A percentile compares a stretch with the other conserved stretches of the same genome.
Evolutionary conservation across 2,888 invertebrate species (phyloP).

Genomic region (Globia sparganii): DNA sequence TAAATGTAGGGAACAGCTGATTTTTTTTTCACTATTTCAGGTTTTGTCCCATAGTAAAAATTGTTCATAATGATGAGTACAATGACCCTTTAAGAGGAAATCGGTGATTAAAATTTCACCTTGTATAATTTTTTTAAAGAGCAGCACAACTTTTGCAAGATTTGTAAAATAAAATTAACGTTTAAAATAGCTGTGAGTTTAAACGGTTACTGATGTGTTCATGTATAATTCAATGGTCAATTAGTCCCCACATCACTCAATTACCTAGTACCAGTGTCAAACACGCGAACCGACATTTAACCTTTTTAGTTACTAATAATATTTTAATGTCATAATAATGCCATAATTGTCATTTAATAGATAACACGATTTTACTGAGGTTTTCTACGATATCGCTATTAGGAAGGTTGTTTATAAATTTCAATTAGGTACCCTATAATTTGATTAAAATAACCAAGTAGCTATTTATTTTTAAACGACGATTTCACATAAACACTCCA

Average conservation of each 20-base stretch:
- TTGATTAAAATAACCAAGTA: background rate
- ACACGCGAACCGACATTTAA: constrained; percentile 59
- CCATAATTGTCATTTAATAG: constrained; percentile 41
- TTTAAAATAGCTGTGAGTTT: constrained; percentile 28
- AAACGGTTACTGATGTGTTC: constrained; percentile 40
- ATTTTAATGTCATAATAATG: constrained; percentile 44
- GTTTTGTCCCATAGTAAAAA: too few relatives aligned
- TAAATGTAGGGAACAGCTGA: too few relatives aligned
- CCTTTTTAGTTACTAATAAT: constrained; percentile 55
- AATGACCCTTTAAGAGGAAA: too few relatives aligned
- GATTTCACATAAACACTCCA: background rate
- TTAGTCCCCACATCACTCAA: constrained; percentile 58
- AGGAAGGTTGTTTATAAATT: background rate
- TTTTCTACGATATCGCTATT: constrained; percentile 7
- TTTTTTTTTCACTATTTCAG: too few relatives aligned
- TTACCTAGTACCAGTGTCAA: constrained; percentile 54
- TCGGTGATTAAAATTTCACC: too few relatives aligned
- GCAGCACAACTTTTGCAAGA: too few relatives aligned
- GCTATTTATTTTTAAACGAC: background rate
- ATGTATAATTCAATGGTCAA: constrained; percentile 55
- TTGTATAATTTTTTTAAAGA: too few relatives aligned
- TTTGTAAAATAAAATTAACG: constrained; percentile 6
- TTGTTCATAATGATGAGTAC: too few relatives aligned
- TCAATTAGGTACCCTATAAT: background rate
- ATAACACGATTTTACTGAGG: constrained; percentile 19